Percentiles rank a stretch among this genome's conserved stretches.
These are phyloP conservation scores for Eulemur coronatus DNA, from an alignment of 2,797 vertebrate genomes.

Conservation along the genomic window DNA sequence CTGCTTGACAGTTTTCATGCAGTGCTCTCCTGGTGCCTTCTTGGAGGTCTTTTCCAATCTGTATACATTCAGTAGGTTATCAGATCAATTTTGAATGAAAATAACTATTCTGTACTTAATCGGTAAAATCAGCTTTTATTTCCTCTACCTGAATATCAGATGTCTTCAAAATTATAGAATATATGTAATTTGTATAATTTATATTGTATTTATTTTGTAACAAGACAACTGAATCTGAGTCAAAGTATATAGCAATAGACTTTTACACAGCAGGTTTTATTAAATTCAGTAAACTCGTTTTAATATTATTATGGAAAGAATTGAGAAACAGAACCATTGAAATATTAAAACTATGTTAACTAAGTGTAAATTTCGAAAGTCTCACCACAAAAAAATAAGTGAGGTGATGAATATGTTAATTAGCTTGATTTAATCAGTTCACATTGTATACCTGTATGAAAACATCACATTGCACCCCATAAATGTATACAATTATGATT, in stretches of 20 bases:
- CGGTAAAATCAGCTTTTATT: background rate
- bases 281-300: background rate
- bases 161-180: background rate
- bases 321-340: background rate
- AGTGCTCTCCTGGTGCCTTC: background rate
- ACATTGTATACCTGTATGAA: background rate
- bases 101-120: background rate
- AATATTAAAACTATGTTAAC: background rate
- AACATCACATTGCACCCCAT: background rate
- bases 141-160: background rate
- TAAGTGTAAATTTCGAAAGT: background rate
- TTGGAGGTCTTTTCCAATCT: background rate
- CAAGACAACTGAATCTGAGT: background rate
- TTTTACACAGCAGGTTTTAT: background rate
- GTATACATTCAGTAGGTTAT: background rate
- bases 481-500: background rate
- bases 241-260: background rate
- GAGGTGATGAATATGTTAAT: background rate
- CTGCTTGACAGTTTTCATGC: background rate
- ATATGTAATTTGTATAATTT: background rate
- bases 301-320: background rate
- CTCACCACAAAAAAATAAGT: background rate
- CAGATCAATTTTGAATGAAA: background rate
- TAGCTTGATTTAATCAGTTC: background rate
- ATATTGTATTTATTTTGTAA: background rate